Percentiles rank a stretch among this genome's conserved stretches.
Evolutionary conservation across 2,113 vertebrate genomes (phyloP).

Genomic region (Halichoerus grypus): DNA sequence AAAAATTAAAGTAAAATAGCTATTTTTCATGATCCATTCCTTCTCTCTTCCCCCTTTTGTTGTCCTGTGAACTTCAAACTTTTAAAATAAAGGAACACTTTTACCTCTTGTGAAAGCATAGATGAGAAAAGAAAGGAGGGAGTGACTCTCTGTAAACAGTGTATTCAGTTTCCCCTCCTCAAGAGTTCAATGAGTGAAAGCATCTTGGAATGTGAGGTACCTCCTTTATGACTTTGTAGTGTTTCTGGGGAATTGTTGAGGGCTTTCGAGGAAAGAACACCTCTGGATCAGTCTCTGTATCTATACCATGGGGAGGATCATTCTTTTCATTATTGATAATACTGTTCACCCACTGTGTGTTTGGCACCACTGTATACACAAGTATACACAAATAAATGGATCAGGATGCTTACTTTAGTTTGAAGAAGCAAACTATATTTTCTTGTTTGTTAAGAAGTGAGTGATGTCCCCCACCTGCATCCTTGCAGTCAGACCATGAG

Average conservation of each 20-base stretch:
- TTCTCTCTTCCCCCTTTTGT: rapidly evolving
- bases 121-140: neutral
- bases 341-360: neutral
- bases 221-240: neutral
- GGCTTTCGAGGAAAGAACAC: neutral
- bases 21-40: neutral
- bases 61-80: neutral
- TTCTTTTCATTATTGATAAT: neutral
- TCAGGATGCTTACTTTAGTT: neutral
- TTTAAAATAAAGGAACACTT: neutral
- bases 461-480: neutral
- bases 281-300: neutral
- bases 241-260: neutral
- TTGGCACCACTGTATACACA: neutral
- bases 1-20: neutral
- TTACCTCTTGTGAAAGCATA: neutral
- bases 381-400: neutral
- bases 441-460: neutral
- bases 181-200: neutral
- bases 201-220: neutral
- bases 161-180: neutral
- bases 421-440: neutral
- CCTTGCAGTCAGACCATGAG: neutral
- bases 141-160: neutral
- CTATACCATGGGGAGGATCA: neutral